A percentile compares a stretch with the other conserved stretches of the same genome.
Conservation (phyloP, 2,888 invertebrate species). For the Nomada ferruginata region DNA sequence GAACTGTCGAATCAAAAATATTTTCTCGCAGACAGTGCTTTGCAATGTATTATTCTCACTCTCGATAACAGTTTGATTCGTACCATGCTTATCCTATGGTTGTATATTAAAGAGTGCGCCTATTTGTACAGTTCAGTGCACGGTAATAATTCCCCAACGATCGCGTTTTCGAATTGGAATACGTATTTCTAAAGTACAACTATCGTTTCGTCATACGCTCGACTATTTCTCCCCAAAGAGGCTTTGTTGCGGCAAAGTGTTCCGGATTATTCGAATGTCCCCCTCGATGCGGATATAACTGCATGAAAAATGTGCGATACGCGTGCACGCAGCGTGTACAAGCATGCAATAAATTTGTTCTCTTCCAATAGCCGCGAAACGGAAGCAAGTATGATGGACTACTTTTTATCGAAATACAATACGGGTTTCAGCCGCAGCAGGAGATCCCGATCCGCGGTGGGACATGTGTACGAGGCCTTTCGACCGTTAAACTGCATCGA, state of each 20-base stretch:
- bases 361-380: constrained; percentile 47
- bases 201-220: constrained; percentile 3
- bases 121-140: too few species aligned
- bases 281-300: constrained; percentile 25
- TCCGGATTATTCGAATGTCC: constrained; percentile 47
- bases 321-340: constrained; percentile 29
- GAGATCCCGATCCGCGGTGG: constrained; percentile 32
- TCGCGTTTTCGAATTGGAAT: neutral
- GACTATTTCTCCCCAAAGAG: constrained; percentile 19
- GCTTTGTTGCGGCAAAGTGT: constrained; percentile 15
- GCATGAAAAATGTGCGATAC: constrained; percentile 60
- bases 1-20: too few species aligned
- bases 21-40: too few species aligned
- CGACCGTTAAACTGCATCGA: constrained; percentile 22
- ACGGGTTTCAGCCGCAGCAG: constrained; percentile 37
- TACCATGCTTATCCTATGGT: too few species aligned
- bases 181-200: neutral
- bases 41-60: too few species aligned
- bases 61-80: too few species aligned
- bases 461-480: constrained; percentile 11
- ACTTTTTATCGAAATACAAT: constrained; percentile 66
- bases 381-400: constrained; percentile 60
- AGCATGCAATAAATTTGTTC: constrained; percentile 54
- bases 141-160: neutral
- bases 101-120: too few species aligned